Percentiles rank a stretch among this genome's conserved stretches.
Conservation (phyloP, 2,888 invertebrate species). For the Erebia ligea region DNA sequence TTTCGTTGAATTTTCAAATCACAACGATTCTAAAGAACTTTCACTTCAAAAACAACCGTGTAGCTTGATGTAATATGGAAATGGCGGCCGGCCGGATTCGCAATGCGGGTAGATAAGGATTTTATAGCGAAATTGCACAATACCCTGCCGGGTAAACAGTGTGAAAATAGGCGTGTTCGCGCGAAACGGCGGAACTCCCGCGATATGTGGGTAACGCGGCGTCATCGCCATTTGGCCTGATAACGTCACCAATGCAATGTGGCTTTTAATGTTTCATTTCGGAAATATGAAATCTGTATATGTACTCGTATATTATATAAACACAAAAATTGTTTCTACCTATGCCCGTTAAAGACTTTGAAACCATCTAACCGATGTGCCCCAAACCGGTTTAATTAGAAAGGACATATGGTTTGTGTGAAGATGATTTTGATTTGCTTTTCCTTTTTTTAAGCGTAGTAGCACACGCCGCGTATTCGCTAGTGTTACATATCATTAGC, state of each 20-base stretch:
- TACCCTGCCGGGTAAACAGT: constrained; percentile 56
- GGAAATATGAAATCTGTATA: constrained; percentile 45
- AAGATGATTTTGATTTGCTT: too few species aligned
- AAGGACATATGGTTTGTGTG: too few species aligned
- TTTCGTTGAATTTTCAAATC: too few species aligned
- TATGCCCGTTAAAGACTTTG: too few species aligned
- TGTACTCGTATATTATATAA: too few species aligned
- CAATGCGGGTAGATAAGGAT: constrained; percentile 76
- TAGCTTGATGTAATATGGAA: constrained; percentile 60
- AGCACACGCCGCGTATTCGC: too few species aligned
- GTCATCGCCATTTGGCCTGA: constrained; percentile 32
- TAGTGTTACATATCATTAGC: background rate
- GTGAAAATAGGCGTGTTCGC: constrained; percentile 49
- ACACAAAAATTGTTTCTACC: too few species aligned
- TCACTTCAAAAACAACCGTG: background rate
- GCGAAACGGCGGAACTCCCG: constrained; percentile 58
- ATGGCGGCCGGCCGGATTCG: constrained; percentile 68
- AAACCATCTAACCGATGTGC: too few species aligned
- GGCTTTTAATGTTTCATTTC: constrained; percentile 38
- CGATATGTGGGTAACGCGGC: constrained; percentile 54
- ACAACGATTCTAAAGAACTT: too few species aligned
- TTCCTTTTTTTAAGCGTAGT: too few species aligned
- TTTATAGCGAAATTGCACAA: constrained; percentile 65
- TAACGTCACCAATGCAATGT: constrained; percentile 36
- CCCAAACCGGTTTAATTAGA: too few species aligned